Evolutionary conservation across 1,140 invertebrate species (phyloP), one percentile per base, ranked within the genome.

Genomic region (Thalassaphorura encarpata): DNA sequence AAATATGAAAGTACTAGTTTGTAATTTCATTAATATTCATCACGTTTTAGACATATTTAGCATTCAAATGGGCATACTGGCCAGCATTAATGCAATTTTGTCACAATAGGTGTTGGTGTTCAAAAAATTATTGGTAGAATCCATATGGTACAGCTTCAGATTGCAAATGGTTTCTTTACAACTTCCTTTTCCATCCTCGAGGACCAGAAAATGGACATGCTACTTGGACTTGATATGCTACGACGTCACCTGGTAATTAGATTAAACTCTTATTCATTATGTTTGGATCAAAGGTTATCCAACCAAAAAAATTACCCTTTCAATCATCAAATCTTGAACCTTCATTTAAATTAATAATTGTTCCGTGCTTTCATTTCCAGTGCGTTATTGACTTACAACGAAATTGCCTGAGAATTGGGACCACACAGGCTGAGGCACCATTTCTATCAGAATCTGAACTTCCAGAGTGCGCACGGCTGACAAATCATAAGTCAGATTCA

Each of bases 161-260:
- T 98, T 60, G 90, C 88, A 62, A 83, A 84, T 61, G 89, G 91
- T 68, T 93, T 90, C 73, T 75, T 99, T 11, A 90, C 91, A 2
- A 93, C 92, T 1, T 96, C 93, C 4, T 99, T 99, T 73, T 94
- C 90, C 24, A 92, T 99, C n/a, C 75, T 99, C 21, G 88, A 96
- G 70, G 87, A 97, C 61, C 94, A 98, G 70, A 87, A 89, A 3
- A 97, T 98, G 91, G 95, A 99, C 68, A 97, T 99, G 90, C 73
- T 99, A 19, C 74, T 99, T 4, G 95, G 95, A 0, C 76, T 99
- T 27, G 95, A 99, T 69, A 97, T 98, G 91, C 75, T 99, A 0
- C 94, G 92, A 73, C 75, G 95, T 62, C 95, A 99, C 77, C 89
- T 92, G 74, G 83, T 85, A 70, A 64, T 13, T 43, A 40, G 13